Conservation (phyloP, 1,140 invertebrate species). For the Lepidurus packardi region DNA sequence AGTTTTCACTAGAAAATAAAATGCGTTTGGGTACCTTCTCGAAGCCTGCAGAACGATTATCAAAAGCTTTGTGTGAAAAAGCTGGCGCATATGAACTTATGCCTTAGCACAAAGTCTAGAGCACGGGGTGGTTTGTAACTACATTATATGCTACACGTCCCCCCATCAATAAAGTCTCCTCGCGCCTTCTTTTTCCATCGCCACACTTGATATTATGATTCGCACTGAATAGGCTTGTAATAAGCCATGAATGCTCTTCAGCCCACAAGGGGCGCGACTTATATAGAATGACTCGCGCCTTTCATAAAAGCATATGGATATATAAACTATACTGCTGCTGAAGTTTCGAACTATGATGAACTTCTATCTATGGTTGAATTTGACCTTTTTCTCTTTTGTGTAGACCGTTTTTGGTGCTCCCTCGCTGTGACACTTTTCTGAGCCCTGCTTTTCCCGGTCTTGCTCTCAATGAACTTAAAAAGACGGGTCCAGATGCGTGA, state of each 20-base stretch:
- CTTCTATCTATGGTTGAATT: background rate
- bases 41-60: too few species aligned
- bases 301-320: background rate
- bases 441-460: background rate
- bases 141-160: too few species aligned
- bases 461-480: background rate
- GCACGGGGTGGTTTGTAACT: too few species aligned
- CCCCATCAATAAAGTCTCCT: background rate
- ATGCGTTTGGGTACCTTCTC: too few species aligned
- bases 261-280: constrained; percentile 12
- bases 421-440: background rate
- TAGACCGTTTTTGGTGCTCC: background rate
- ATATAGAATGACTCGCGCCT: background rate
- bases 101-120: too few species aligned
- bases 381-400: background rate
- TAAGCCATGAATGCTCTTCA: background rate
- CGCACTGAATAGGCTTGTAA: constrained; percentile 14
- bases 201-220: constrained; percentile 16
- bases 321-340: constrained; percentile 1
- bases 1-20: too few species aligned
- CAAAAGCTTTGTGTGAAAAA: too few species aligned
- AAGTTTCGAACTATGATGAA: constrained; percentile 16
- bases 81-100: too few species aligned
- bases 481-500: background rate
- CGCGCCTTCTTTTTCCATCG: background rate